Evolutionary conservation across 2,113 vertebrate species (phyloP), one percentile per base, ranked within the genome.

Genomic region (Eulemur macaco): DNA sequence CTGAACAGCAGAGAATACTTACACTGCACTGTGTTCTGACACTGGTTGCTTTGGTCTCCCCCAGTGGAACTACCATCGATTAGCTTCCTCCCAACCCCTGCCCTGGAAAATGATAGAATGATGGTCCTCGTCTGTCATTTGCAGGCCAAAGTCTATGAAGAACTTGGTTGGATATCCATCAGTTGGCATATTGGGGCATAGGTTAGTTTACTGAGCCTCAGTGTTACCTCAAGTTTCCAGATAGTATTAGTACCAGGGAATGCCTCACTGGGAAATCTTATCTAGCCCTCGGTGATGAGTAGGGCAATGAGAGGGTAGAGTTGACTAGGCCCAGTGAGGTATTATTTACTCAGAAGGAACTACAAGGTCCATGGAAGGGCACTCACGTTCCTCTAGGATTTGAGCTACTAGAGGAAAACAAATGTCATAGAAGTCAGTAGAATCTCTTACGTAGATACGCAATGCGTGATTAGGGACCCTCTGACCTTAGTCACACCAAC

Each of bases 1-100:
- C 4, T n/a, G 58, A 23, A 4, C 2, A 10, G 18, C 1, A 29
- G 39, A n/a, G 47, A 20, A 5, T 5, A 10, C 11, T 76, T 9
- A 6, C 6, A 5, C 20, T 20, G 5, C 20, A 0, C 18, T 39
- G 10, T n/a, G 7, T 63, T 78, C n/a, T 20, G 25, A 8, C 47
- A 9, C 4, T 50, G 47, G 6, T 31, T 54, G 21, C 20, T 17
- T 34, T 25, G 3, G 31, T 66, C 34, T 77, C 23, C 10, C 20
- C 8, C 8, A 4, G 0, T 47, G 54, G 6, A 58, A 18, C 31
- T 39, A 60, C 13, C 21, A 39, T 69, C n/a, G 7, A 12, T 31
- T 50, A 21, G 58, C 31, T 56, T 45, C 29, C 18, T 42, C 5
- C 5, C 42, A 42, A 6, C 4, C 54, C 29, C 31, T 13, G 39